Conservation (phyloP, 2,888 invertebrate species). For the Cepaea hortensis region DNA sequence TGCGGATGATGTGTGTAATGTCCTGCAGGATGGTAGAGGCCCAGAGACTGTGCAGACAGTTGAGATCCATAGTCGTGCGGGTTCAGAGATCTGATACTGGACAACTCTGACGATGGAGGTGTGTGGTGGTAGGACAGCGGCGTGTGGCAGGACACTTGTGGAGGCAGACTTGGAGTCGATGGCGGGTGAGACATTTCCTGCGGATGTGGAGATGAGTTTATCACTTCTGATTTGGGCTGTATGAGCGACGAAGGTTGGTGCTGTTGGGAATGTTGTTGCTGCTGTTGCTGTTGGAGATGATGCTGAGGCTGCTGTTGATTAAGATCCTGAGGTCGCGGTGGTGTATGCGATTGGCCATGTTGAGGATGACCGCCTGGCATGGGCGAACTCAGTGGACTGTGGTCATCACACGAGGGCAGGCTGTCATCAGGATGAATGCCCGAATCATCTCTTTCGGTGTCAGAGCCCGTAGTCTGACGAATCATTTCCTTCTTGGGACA, state of each 20-base stretch:
- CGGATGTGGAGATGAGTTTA: slow-evolving; percentile 53
- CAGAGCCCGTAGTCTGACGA: slow-evolving; percentile 77
- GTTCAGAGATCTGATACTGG: slow-evolving; percentile 41
- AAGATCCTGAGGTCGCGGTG: slow-evolving; percentile 45
- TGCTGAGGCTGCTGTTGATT: slow-evolving; percentile 29
- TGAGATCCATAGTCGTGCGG: slow-evolving; percentile 53
- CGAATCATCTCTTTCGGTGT: slow-evolving; percentile 45
- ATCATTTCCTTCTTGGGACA: slow-evolving; percentile 95
- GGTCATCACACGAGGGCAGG: slow-evolving; percentile 47
- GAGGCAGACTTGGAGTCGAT: slow-evolving; percentile 31
- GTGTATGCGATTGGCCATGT: slow-evolving; percentile 50
- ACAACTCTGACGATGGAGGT: slow-evolving; percentile 31
- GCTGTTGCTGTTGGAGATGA: slow-evolving; percentile 42
- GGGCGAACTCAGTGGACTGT: slow-evolving; percentile 40
- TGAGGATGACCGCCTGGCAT: slow-evolving; percentile 41
- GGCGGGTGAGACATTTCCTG: slow-evolving; percentile 50
- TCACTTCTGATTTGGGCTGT: slow-evolving; percentile 56
- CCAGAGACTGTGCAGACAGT: slow-evolving; percentile 49
- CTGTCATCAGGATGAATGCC: slow-evolving; percentile 53
- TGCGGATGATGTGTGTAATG: slow-evolving; percentile 53
- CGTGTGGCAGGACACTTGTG: slow-evolving; percentile 39
- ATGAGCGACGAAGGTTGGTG: slow-evolving; percentile 43
- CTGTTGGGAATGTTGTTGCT: slow-evolving; percentile 36
- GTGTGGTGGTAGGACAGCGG: slow-evolving; percentile 43
- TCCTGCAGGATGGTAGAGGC: slow-evolving; percentile 51